Conservation (phyloP, 2,113 vertebrate genomes). For the Eptesicus fuscus region DNA sequence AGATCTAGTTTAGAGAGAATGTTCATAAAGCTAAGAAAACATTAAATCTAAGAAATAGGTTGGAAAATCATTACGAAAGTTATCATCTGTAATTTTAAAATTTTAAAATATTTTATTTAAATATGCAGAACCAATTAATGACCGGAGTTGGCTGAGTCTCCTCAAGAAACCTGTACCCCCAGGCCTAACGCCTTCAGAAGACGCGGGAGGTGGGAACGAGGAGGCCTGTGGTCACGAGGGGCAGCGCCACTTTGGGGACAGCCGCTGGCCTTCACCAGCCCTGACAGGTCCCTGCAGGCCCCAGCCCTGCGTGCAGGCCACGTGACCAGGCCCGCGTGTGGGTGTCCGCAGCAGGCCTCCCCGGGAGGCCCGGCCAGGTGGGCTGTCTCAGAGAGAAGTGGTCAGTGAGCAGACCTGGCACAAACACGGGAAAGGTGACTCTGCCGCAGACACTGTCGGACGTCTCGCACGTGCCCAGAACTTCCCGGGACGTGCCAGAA, state of each 20-base stretch:
- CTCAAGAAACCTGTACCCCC: background rate
- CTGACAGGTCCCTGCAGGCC: background rate
- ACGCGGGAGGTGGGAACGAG: background rate
- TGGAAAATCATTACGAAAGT: background rate
- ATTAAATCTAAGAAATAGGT: background rate
- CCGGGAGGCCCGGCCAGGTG: background rate
- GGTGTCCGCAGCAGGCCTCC: background rate
- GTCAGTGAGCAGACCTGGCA: background rate
- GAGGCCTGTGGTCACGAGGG: background rate
- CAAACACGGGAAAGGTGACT: background rate
- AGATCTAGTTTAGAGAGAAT: background rate
- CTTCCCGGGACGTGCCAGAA: background rate
- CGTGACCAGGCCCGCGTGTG: rapidly evolving
- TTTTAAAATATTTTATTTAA: slow-evolving; percentile 19
- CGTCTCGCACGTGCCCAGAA: background rate
- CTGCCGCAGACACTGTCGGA: background rate
- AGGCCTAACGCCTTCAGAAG: background rate
- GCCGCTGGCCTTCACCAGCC: background rate
- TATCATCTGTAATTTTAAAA: background rate
- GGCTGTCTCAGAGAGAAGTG: background rate
- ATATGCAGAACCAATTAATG: background rate
- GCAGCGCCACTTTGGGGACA: background rate
- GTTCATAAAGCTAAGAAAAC: background rate
- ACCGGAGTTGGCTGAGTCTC: background rate
- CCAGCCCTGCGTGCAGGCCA: background rate